Evolutionary conservation across 1,140 invertebrate genomes (phyloP).

Genomic region (Lamellibrachia luymesi): DNA sequence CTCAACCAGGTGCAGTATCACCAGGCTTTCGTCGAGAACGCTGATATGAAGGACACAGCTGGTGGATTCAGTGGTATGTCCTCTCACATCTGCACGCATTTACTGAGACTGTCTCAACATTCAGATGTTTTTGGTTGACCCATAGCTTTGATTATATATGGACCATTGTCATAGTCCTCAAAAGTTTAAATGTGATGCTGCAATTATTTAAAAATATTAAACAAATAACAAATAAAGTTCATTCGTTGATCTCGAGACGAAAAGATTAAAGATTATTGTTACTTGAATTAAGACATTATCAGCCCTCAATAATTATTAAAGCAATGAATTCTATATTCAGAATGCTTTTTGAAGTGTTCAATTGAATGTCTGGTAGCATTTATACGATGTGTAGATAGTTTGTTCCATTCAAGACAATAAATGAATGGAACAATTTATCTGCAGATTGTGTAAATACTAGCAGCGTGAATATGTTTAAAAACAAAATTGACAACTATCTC

Average conservation of each 20-base stretch:
- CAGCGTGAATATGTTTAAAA: no score
- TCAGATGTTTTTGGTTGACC: not conserved
- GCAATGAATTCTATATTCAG: no score
- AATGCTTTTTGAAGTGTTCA: no score
- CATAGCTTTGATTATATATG: not conserved
- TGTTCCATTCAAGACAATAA: no score
- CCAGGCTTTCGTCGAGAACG: conserved; percentile 75
- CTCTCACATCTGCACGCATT: not conserved
- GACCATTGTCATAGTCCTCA: not conserved
- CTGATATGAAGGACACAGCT: conserved; percentile 36
- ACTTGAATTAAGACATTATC: not conserved
- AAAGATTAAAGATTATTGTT: not conserved
- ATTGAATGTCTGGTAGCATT: no score
- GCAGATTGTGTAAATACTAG: no score
- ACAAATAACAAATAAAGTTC: no score
- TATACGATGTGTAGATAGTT: no score
- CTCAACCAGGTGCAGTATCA: conserved; percentile 98
- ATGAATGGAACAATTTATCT: no score
- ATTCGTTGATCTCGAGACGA: no score
- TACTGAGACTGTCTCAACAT: not conserved
- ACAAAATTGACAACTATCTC: no score
- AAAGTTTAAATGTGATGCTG: not conserved
- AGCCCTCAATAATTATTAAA: no score
- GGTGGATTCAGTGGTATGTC: conserved; percentile 52
- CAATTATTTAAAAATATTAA: not conserved